phyloP scores from a whole-genome alignment of 2,888 invertebrate species.

The Andrena bucephala region DNA sequence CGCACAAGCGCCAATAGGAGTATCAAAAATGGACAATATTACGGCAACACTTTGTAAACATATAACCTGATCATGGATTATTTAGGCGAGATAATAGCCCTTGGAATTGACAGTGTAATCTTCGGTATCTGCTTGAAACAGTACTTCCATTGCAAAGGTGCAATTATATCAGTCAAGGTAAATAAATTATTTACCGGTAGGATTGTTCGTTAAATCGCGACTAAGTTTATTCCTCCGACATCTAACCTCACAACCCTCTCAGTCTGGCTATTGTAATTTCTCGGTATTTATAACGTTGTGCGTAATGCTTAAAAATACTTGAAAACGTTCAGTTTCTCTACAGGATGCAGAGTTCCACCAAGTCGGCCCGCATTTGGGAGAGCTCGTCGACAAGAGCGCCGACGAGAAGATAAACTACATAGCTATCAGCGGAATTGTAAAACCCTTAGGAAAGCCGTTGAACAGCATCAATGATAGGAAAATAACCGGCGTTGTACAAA shows the following conservation, averaged over 20 bases:
- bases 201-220: background rate
- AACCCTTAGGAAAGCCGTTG: constrained; percentile 91
- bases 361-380: constrained; percentile 88
- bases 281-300: background rate
- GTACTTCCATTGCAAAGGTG: constrained; percentile 91
- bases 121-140: constrained; percentile 91
- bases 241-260: background rate
- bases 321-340: constrained; percentile 41
- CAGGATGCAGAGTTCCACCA: constrained; percentile 90
- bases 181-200: constrained; percentile 54
- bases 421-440: constrained; percentile 91
- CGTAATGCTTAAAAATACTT: constrained; percentile 36
- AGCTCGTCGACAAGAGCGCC: constrained; percentile 88
- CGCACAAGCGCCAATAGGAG: constrained; percentile 4
- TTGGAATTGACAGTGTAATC: constrained; percentile 91
- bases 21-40: constrained; percentile 39
- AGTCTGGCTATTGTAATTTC: background rate
- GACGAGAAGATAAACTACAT: constrained; percentile 90
- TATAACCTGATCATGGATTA: constrained; percentile 89
- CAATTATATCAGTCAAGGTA: constrained; percentile 90
- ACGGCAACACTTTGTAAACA: constrained; percentile 48
- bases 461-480: constrained; percentile 90
- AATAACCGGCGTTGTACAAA: constrained; percentile 92
- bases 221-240: background rate
- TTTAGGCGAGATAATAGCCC: constrained; percentile 90